phyloP scores from a whole-genome alignment of 2,113 vertebrate species.

The Uria lomvia region DNA sequence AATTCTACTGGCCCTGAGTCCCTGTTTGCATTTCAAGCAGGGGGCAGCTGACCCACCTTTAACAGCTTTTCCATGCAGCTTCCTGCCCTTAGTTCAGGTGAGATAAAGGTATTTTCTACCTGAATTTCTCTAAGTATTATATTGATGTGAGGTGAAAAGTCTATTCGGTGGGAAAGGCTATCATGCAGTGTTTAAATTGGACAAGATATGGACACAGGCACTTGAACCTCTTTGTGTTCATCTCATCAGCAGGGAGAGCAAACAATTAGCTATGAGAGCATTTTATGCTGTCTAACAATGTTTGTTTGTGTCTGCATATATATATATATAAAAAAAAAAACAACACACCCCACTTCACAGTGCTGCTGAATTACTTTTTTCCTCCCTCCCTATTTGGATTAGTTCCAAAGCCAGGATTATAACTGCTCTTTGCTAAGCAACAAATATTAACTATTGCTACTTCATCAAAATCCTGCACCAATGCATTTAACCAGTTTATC shows the following conservation, averaged over 20 bases:
- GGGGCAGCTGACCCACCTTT: not conserved
- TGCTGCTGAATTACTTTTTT: not conserved
- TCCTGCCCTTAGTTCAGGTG: not conserved
- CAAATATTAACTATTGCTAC: conserved; percentile 42
- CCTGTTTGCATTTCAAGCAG: not conserved
- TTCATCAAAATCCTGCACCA: conserved; percentile 52
- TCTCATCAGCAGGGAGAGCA: not conserved
- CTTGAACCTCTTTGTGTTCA: not conserved
- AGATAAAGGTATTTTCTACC: not conserved
- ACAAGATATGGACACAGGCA: not conserved
- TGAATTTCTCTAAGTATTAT: not conserved
- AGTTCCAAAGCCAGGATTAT: conserved; percentile 35
- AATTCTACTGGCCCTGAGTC: not conserved
- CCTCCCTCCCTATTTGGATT: conserved; percentile 9
- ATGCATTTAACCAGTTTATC: conserved; percentile 52
- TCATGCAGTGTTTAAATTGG: not conserved
- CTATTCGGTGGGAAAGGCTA: not conserved
- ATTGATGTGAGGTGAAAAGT: not conserved
- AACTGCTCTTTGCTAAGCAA: conserved; percentile 52
- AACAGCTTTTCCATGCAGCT: not conserved
- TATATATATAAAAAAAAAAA: not conserved
- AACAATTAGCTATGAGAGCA: not conserved
- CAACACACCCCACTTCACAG: not conserved
- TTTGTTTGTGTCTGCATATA: not conserved
- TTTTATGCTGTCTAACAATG: conserved; percentile 30